Evolutionary conservation across 2,888 invertebrate genomes (phyloP), one percentile per base, ranked within the genome.

Genomic region (Scelioninae gen. 1): DNA sequence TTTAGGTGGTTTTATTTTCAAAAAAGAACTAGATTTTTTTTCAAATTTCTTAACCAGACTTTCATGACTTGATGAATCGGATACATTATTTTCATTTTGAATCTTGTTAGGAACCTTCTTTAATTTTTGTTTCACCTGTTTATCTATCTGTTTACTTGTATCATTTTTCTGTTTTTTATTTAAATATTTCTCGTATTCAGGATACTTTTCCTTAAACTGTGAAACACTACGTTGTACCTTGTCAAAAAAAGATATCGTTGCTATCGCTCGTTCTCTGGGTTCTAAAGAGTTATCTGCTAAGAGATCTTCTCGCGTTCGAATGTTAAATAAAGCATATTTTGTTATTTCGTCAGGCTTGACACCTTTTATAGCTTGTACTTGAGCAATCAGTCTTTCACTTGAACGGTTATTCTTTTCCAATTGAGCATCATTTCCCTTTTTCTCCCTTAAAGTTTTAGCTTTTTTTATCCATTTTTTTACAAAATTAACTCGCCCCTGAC

Each of bases 341-440:
- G 90, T 86, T 34, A 92, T 86, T 2, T 90, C 90, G 60, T 92
- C 92, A 0, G 91, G 89, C 60, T 90, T 89, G 0, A 91, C 75
- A n/a, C 72, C 86, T 62, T 92, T 92, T 0, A 89, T 34, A 0
- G 88, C 86, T 0, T 84, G 43, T 0, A 92, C 84, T 77, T 92
- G 91, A 3, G 79, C 86, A 0, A 87, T 60, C 5, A 91, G 58
- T 71, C 85, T 90, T 3, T 89, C 87, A 0, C 89, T 89, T 82
- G 89, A 89, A 6, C 85, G 85, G 29, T 87, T 87, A 66, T 87
- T 88, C 69, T 90, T 92, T 8, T 88, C 87, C 0, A 85, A 49
- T 8, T 89, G 86, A n/a, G 84, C 86, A 23, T 91, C 90, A 8
- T 85, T 86, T 4, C 90, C 91, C 65, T 87, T 87, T 53, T 86